A percentile compares a stretch with the other conserved stretches of the same genome.
Evolutionary conservation across 2,797 vertebrate genomes (phyloP).

Genomic region (Vipera ursinii): DNA sequence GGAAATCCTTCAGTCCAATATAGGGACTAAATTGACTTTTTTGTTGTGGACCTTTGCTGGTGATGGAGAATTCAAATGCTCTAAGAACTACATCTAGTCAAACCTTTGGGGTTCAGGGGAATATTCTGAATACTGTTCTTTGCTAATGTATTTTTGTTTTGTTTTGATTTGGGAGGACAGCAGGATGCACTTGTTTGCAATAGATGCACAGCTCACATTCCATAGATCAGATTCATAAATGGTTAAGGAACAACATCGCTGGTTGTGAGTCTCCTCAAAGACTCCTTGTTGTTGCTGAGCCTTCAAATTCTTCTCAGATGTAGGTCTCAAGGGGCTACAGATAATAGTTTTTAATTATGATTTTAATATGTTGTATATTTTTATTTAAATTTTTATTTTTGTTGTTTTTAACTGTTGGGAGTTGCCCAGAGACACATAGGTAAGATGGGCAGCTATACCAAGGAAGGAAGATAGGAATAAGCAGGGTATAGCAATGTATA

Average conservation of each 20-base stretch:
- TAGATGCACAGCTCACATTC: background rate
- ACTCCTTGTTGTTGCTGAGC: background rate
- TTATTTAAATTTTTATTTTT: background rate
- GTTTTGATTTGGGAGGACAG: slow-evolving; percentile 23
- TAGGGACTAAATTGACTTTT: slow-evolving; percentile 34
- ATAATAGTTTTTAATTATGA: background rate
- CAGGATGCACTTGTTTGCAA: slow-evolving; percentile 1
- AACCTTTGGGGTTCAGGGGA: slow-evolving; percentile 46
- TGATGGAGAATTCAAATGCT: slow-evolving; percentile 46
- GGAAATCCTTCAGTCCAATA: slow-evolving; percentile 38
- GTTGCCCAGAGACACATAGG: too few relatives aligned
- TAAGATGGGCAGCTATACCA: background rate
- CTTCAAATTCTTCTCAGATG: background rate
- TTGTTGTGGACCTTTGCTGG: slow-evolving; percentile 48
- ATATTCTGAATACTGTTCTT: slow-evolving; percentile 11
- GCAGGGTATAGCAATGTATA: too few relatives aligned
- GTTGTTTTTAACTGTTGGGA: background rate
- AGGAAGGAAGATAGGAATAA: background rate
- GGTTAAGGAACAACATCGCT: background rate
- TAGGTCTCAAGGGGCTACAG: background rate
- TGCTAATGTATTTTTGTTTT: slow-evolving; percentile 45
- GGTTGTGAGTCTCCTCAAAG: background rate
- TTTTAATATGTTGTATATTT: background rate
- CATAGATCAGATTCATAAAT: background rate
- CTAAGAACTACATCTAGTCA: background rate